Percentiles rank a stretch among this genome's conserved stretches.
Conservation (phyloP, 2,113 vertebrate genomes). For the Catagonus wagneri region DNA sequence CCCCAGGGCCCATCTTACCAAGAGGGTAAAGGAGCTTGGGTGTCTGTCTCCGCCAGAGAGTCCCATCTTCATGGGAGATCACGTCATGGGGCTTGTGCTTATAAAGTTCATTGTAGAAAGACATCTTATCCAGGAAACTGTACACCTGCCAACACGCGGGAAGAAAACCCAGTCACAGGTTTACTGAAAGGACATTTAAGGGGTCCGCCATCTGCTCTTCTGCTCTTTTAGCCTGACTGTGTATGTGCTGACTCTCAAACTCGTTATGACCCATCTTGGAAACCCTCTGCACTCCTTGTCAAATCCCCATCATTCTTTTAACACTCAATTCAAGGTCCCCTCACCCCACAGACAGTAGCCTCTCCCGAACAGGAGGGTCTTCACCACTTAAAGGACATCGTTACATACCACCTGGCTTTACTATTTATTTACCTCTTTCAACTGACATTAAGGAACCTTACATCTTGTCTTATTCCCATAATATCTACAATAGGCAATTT, state of each 20-base stretch:
- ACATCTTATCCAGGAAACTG: conserved; percentile 98
- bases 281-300: neutral
- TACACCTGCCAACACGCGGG: conserved; percentile 91
- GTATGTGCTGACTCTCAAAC: neutral
- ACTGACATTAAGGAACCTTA: neutral
- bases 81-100: conserved; percentile 96
- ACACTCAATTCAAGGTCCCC: neutral
- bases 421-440: neutral
- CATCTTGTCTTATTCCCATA: neutral
- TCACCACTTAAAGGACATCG: neutral
- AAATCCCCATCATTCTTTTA: neutral
- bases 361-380: neutral
- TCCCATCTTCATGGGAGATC: conserved; percentile 95
- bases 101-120: conserved; percentile 96
- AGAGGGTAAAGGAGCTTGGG: conserved; percentile 97
- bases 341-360: fast-evolving
- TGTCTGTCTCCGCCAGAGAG: conserved; percentile 93
- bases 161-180: neutral
- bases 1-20: conserved; percentile 86
- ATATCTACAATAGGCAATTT: neutral
- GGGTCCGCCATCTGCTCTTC: too few species aligned
- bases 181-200: neutral
- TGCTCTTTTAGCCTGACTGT: neutral
- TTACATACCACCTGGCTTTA: neutral
- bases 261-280: neutral